Conservation (phyloP, 53 echinoderm and acorn worm species). For the Paracentrotus lividus region DNA sequence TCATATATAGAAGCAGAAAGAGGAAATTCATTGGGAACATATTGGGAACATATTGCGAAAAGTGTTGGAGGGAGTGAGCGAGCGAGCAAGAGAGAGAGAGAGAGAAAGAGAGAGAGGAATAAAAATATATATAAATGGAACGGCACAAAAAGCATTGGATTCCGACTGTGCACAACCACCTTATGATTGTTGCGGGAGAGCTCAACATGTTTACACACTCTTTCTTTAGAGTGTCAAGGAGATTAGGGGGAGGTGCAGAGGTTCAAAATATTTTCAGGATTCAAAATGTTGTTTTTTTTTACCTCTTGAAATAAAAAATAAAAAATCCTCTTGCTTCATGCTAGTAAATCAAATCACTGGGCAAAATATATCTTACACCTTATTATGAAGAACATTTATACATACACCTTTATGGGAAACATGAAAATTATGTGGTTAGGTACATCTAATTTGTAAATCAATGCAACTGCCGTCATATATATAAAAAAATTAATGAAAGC, state of each 20-base stretch:
- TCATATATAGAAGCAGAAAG: neutral
- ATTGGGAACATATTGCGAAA: too few relatives aligned
- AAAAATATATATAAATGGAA: neutral
- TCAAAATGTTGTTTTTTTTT: constrained; percentile 9
- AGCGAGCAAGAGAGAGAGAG: neutral
- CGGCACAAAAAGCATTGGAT: constrained; percentile 38
- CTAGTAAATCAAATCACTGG: neutral
- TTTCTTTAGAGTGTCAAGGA: constrained; percentile 42
- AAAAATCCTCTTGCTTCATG: neutral
- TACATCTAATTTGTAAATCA: too few relatives aligned
- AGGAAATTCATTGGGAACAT: too few relatives aligned
- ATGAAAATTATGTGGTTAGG: too few relatives aligned
- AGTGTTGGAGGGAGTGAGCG: neutral
- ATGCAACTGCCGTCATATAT: too few relatives aligned
- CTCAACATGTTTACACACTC: constrained; percentile 43
- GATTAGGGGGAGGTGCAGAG: constrained; percentile 27
- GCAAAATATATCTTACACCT: neutral
- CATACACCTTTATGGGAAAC: too few relatives aligned
- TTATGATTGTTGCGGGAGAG: neutral
- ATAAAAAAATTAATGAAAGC: too few relatives aligned
- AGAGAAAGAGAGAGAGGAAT: neutral
- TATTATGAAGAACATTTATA: too few relatives aligned
- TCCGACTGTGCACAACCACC: constrained; percentile 15
- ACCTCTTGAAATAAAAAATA: too few relatives aligned
- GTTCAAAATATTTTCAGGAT: constrained; percentile 26